Evolutionary conservation across 2,888 invertebrate species (phyloP).

Genomic region (Tetanocera ferruginea): DNA sequence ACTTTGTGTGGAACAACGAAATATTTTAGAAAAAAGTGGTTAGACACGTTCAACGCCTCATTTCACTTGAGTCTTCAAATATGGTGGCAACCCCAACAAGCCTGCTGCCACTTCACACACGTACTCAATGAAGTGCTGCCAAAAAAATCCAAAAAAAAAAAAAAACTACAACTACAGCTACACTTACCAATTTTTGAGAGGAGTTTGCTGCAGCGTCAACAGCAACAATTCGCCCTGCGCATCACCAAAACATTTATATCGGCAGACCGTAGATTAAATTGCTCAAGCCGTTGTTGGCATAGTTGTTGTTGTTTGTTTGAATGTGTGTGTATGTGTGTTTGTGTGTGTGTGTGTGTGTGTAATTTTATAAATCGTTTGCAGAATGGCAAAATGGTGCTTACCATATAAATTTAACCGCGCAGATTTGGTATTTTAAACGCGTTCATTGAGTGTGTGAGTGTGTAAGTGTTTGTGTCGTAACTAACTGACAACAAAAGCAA

Average conservation of each 20-base stretch:
- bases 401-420: background rate
- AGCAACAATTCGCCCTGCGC: constrained; percentile 1
- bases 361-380: background rate
- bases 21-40: constrained; percentile 16
- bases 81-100: constrained; percentile 1
- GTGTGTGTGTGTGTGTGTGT: background rate
- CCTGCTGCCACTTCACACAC: background rate
- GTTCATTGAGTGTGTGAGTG: background rate
- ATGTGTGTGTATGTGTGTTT: background rate
- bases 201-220: background rate
- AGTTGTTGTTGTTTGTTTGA: background rate
- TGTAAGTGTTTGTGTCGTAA: background rate
- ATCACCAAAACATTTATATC: background rate
- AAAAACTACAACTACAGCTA: background rate
- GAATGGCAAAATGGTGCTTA: background rate
- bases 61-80: background rate
- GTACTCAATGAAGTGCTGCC: too few species aligned
- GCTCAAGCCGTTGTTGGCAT: background rate
- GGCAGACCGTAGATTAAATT: background rate
- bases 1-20: background rate
- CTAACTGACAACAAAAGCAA: too few species aligned
- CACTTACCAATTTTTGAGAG: background rate
- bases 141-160: background rate
- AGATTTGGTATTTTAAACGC: constrained; percentile 1
- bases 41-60: constrained; percentile 5